These are phyloP conservation scores for Lysiphlebus fabarum DNA, from an alignment of 1,140 invertebrate species.

Conservation along the genomic window DNA sequence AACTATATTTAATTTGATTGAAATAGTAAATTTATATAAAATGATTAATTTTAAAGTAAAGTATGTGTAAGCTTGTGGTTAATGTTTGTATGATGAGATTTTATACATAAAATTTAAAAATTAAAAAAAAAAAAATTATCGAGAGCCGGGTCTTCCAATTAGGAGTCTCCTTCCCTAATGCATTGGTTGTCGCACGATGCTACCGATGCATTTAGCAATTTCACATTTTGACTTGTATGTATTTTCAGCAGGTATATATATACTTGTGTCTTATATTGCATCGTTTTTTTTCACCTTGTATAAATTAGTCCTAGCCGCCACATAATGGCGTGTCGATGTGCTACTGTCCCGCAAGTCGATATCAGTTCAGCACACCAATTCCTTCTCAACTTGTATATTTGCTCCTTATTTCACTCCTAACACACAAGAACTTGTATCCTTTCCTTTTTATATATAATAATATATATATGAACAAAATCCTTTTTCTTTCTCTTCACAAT, in stretches of 20 bases:
- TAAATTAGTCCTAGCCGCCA: slow-evolving; percentile 56
- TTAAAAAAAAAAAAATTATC: slow-evolving; percentile 11
- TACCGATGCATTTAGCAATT: neutral
- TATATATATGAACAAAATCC: slow-evolving; percentile 4
- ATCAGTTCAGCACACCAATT: slow-evolving; percentile 21
- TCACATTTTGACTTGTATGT: too few species aligned
- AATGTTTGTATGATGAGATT: neutral
- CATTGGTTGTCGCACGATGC: slow-evolving; percentile 18
- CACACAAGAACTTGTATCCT: slow-evolving; percentile 13
- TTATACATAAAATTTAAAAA: too few species aligned
- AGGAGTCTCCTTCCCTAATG: slow-evolving; percentile 43
- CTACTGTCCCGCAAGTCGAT: slow-evolving; percentile 46
- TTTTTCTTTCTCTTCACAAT: slow-evolving; percentile 14
- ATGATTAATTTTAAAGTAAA: too few species aligned
- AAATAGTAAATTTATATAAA: slow-evolving; percentile 9
- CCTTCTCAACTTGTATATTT: slow-evolving; percentile 19
- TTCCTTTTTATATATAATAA: slow-evolving; percentile 1
- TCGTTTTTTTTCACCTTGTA: slow-evolving; percentile 49
- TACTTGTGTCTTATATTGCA: slow-evolving; percentile 33
- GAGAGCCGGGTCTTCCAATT: slow-evolving; percentile 51
- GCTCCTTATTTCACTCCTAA: slow-evolving; percentile 25
- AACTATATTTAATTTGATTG: neutral
- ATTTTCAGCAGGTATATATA: neutral
- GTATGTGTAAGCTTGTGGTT: too few species aligned
- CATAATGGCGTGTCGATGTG: slow-evolving; percentile 57